Conservation (phyloP, 2,113 vertebrate genomes). For the Cettia cetti region DNA sequence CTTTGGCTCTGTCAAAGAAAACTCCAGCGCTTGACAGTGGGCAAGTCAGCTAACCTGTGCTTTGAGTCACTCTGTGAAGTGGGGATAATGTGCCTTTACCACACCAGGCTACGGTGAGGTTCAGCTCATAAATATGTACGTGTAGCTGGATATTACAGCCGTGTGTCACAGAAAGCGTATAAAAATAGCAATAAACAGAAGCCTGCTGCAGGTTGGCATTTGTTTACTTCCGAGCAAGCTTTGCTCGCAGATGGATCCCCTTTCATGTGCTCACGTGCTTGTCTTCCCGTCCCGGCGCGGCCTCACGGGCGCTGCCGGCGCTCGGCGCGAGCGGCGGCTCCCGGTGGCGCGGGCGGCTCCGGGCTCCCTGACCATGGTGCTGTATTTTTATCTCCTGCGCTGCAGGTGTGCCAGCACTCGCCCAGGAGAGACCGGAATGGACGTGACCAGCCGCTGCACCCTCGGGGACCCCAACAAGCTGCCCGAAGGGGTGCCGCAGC, state of each 20-base stretch:
- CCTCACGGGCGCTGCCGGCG: fast-evolving
- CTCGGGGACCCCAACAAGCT: slow-evolving; percentile 98
- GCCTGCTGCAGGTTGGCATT: not conserved
- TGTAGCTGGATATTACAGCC: not conserved
- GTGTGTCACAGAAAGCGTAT: slow-evolving; percentile 9
- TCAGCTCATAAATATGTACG: not conserved
- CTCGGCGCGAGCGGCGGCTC: too few relatives aligned
- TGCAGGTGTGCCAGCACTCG: slow-evolving; percentile 90
- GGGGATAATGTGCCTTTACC: not conserved
- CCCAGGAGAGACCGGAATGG: slow-evolving; percentile 96
- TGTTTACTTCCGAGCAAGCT: not conserved
- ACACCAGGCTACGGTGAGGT: not conserved
- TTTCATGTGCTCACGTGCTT: not conserved
- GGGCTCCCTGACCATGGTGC: not conserved
- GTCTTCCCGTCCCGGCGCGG: fast-evolving
- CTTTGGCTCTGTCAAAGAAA: not conserved
- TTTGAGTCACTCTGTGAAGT: slow-evolving; percentile 27
- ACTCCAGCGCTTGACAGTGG: not conserved
- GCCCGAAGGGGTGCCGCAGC: slow-evolving; percentile 96
- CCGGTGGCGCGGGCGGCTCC: not conserved
- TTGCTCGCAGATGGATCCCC: not conserved
- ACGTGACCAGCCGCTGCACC: slow-evolving; percentile 97
- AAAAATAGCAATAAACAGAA: slow-evolving; percentile 34
- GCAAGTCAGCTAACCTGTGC: not conserved
- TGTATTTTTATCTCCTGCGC: not conserved